These are phyloP conservation scores for Taurulus bubalis DNA, from an alignment of 2,113 vertebrate species.

Conservation along the genomic window DNA sequence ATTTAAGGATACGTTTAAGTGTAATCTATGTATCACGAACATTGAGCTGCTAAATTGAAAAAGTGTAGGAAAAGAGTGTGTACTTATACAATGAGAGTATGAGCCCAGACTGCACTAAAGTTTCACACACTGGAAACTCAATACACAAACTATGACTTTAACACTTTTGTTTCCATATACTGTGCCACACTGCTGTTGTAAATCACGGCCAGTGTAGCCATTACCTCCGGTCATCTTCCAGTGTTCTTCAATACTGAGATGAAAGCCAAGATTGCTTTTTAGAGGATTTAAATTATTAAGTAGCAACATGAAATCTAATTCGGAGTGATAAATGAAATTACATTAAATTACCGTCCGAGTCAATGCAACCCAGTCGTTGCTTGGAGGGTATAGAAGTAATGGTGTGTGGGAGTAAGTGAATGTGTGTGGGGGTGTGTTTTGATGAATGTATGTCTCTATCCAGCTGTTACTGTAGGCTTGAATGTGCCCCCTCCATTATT, in stretches of 20 bases:
- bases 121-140: not conserved
- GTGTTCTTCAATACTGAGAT: slow-evolving; percentile 56
- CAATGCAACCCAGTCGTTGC: slow-evolving; percentile 56
- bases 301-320: slow-evolving; percentile 79
- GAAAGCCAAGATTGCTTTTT: slow-evolving; percentile 65
- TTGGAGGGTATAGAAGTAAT: slow-evolving; percentile 58
- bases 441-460: slow-evolving; percentile 55
- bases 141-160: not conserved
- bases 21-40: not conserved
- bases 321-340: slow-evolving; percentile 80
- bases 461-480: slow-evolving; percentile 35
- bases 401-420: slow-evolving; percentile 47
- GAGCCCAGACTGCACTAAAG: not conserved
- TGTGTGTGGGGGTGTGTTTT: slow-evolving; percentile 40
- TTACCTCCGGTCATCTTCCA: slow-evolving; percentile 46
- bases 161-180: slow-evolving; percentile 7
- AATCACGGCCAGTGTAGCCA: slow-evolving; percentile 26
- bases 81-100: not conserved
- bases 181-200: slow-evolving; percentile 21
- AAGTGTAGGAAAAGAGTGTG: not conserved
- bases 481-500: slow-evolving; percentile 1
- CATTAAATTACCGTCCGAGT: slow-evolving; percentile 63
- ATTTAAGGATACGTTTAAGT: not conserved
- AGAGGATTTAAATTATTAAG: slow-evolving; percentile 77
- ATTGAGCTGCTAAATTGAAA: not conserved